Conservation (phyloP, 2,888 invertebrate genomes). For the Lamellibrachia columna region DNA sequence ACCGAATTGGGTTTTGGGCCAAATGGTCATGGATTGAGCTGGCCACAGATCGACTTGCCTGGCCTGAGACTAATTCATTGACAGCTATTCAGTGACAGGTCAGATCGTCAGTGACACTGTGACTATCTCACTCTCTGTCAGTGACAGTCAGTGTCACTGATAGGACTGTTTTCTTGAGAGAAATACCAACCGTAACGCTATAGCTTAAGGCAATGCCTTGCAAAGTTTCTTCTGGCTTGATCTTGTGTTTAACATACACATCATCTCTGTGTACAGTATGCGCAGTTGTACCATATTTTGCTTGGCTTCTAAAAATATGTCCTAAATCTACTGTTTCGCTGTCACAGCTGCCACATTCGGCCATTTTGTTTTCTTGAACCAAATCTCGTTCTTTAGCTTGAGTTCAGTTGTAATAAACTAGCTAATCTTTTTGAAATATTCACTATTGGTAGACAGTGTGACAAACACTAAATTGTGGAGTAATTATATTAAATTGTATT, state of each 20-base stretch:
- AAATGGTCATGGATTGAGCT: too few species aligned
- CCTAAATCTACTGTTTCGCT: slow-evolving; percentile 25
- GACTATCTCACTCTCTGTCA: not conserved
- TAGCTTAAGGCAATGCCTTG: slow-evolving; percentile 30
- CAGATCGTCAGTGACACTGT: too few species aligned
- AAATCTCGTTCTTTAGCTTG: not conserved
- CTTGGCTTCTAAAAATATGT: not conserved
- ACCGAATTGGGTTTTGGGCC: too few species aligned
- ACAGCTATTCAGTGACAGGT: too few species aligned
- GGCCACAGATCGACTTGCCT: too few species aligned
- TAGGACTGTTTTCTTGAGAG: not conserved
- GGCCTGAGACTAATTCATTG: too few species aligned
- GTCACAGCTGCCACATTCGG: slow-evolving; percentile 20
- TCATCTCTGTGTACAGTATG: slow-evolving; percentile 27
- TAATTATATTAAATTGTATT: not conserved
- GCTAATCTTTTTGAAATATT: not conserved
- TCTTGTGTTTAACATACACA: slow-evolving; percentile 24
- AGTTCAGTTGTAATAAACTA: not conserved
- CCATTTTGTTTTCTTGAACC: slow-evolving; percentile 13
- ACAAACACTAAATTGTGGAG: slow-evolving; percentile 17
- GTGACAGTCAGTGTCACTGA: not conserved
- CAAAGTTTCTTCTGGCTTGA: slow-evolving; percentile 28
- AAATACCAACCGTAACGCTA: slow-evolving; percentile 29
- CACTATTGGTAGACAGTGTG: not conserved
- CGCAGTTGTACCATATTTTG: slow-evolving; percentile 29